Conservation (phyloP, 2,888 invertebrate species). For the Thyatira batis region DNA sequence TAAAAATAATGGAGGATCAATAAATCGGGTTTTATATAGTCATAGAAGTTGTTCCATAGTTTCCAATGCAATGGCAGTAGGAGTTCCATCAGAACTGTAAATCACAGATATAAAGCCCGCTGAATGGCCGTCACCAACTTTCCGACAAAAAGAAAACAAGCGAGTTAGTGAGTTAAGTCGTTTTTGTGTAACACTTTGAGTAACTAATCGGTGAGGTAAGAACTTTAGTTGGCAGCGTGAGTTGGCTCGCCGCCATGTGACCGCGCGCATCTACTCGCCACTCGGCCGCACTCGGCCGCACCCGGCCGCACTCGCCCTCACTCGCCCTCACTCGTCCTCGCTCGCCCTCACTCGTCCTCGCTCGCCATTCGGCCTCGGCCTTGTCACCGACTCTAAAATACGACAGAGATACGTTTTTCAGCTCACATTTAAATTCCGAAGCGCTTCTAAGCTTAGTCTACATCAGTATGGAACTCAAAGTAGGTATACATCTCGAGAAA, state of each 20-base stretch:
- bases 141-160: constrained; percentile 21
- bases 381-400: not conserved
- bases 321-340: not conserved
- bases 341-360: not conserved
- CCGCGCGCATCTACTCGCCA: not conserved
- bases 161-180: constrained; percentile 24
- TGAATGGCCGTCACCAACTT: constrained; percentile 1
- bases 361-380: not conserved
- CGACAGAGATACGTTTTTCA: not conserved
- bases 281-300: not conserved
- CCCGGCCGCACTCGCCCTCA: not conserved
- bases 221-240: constrained; percentile 15
- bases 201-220: constrained; percentile 41
- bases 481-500: no score
- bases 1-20: no score
- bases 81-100: not conserved
- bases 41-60: no score
- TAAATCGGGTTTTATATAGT: no score
- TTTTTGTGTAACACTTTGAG: constrained; percentile 41
- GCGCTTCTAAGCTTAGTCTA: no score
- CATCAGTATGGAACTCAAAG: no score
- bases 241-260: constrained; percentile 7
- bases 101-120: not conserved
- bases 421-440: not conserved
- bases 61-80: not conserved